Conservation (phyloP, 2,113 vertebrate species). For the Oostethus manadensis region DNA sequence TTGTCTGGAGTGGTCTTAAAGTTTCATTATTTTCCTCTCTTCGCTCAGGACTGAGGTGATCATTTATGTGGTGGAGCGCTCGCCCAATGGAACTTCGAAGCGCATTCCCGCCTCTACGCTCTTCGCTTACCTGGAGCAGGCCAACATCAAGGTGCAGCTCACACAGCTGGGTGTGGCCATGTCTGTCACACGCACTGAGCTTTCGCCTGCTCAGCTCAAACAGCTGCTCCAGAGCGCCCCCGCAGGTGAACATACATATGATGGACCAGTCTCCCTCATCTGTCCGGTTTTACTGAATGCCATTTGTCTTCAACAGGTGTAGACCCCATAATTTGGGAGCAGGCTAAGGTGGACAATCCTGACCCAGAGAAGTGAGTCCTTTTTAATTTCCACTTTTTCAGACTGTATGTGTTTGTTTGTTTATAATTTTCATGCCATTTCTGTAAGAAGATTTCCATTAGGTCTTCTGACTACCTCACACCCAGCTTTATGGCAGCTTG, state of each 20-base stretch:
- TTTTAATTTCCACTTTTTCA: too few species aligned
- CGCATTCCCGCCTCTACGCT: conserved; percentile 84
- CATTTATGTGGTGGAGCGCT: conserved; percentile 91
- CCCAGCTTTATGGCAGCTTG: too few species aligned
- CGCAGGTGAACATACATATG: conserved; percentile 70
- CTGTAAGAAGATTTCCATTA: too few species aligned
- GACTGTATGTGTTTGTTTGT: too few species aligned
- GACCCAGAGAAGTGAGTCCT: conserved; percentile 89
- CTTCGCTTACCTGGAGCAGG: conserved; percentile 82
- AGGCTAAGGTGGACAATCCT: conserved; percentile 97
- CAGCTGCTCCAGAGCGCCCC: conserved; percentile 91
- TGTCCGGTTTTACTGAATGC: background rate
- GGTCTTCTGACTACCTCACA: too few species aligned
- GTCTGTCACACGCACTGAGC: conserved; percentile 83
- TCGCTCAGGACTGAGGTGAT: conserved; percentile 88
- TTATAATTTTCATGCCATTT: too few species aligned
- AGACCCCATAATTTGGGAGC: conserved; percentile 98
- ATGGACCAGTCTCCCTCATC: background rate
- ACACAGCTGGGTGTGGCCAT: conserved; percentile 85
- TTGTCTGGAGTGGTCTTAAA: too few species aligned
- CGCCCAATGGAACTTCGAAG: conserved; percentile 89
- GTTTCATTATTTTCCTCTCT: background rate
- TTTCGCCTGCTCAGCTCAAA: conserved; percentile 87
- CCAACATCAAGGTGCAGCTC: conserved; percentile 80
- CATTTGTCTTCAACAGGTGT: conserved; percentile 75